Conservation (phyloP, 1,140 invertebrate genomes). For the Proales similis region DNA sequence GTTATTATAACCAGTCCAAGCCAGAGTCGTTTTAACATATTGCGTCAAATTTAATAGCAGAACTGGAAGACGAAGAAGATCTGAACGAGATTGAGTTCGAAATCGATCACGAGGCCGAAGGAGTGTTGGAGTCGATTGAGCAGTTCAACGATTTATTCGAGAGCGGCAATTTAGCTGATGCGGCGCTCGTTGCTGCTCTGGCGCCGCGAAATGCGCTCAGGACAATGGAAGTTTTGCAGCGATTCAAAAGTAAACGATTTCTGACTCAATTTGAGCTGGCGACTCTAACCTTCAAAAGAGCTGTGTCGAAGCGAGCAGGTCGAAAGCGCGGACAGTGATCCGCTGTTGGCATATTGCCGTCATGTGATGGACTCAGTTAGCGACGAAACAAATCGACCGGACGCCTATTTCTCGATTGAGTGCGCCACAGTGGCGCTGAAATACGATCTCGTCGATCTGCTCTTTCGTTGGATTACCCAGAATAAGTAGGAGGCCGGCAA, state of each 20-base stretch:
- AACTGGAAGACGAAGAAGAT: constrained; percentile 39
- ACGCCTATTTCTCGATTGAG: constrained; percentile 46
- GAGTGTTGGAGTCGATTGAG: constrained; percentile 53
- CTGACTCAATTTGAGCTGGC: neutral
- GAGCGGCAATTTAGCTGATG: constrained; percentile 49
- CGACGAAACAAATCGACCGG: constrained; percentile 44
- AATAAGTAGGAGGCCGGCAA: constrained; percentile 46
- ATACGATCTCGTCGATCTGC: constrained; percentile 48
- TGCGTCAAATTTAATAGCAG: too few species aligned
- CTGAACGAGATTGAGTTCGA: constrained; percentile 39
- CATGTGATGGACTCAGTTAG: constrained; percentile 50
- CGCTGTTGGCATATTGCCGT: constrained; percentile 50
- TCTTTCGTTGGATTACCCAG: constrained; percentile 51
- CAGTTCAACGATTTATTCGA: constrained; percentile 53
- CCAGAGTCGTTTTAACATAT: too few species aligned
- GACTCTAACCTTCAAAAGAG: constrained; percentile 39
- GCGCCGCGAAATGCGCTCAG: constrained; percentile 51
- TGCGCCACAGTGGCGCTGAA: constrained; percentile 48
- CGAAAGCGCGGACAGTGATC: constrained; percentile 40
- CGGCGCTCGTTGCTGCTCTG: constrained; percentile 51
- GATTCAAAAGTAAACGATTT: constrained; percentile 47
- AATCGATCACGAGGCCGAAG: constrained; percentile 50
- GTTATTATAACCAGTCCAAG: too few species aligned
- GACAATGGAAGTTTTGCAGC: constrained; percentile 48
- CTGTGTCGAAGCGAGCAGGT: constrained; percentile 41